Evolutionary conservation across 1,140 invertebrate genomes (phyloP).

Genomic region (Caenorhabditis remanei): DNA sequence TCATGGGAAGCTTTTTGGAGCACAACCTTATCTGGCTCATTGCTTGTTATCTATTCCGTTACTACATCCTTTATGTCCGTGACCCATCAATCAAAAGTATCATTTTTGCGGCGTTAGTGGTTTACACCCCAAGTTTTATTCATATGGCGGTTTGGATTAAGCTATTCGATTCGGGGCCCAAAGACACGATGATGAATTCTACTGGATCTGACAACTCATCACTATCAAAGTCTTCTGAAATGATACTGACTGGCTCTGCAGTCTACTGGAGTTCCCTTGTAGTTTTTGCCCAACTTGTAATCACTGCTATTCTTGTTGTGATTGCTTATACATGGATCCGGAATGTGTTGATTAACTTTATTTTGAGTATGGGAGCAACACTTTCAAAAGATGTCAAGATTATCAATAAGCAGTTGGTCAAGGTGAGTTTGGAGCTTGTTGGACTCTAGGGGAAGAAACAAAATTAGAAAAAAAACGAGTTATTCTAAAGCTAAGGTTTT

Average conservation of each 20-base stretch:
- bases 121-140: slow-evolving; percentile 17
- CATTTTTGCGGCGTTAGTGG: slow-evolving; percentile 11
- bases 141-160: slow-evolving; percentile 29
- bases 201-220: neutral
- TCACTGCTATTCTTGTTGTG: slow-evolving; percentile 1
- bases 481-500: too few species aligned
- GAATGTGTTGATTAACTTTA: slow-evolving; percentile 20
- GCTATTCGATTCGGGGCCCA: neutral
- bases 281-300: neutral
- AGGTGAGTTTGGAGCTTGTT: neutral
- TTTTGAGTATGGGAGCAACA: slow-evolving; percentile 8
- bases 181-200: neutral
- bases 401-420: slow-evolving; percentile 27
- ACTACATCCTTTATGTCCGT: slow-evolving; percentile 23
- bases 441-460: too few species aligned
- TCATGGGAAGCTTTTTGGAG: slow-evolving; percentile 22
- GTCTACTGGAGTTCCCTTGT: slow-evolving; percentile 29
- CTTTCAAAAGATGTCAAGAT: slow-evolving; percentile 27
- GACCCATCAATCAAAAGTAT: slow-evolving; percentile 34
- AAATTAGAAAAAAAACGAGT: too few species aligned
- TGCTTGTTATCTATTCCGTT: slow-evolving; percentile 40
- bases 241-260: neutral
- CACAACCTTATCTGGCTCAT: slow-evolving; percentile 25
- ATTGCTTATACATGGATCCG: slow-evolving; percentile 23
- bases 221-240: neutral